These are phyloP conservation scores for Calonectris borealis DNA, from an alignment of 2,113 vertebrate species.

Conservation along the genomic window DNA sequence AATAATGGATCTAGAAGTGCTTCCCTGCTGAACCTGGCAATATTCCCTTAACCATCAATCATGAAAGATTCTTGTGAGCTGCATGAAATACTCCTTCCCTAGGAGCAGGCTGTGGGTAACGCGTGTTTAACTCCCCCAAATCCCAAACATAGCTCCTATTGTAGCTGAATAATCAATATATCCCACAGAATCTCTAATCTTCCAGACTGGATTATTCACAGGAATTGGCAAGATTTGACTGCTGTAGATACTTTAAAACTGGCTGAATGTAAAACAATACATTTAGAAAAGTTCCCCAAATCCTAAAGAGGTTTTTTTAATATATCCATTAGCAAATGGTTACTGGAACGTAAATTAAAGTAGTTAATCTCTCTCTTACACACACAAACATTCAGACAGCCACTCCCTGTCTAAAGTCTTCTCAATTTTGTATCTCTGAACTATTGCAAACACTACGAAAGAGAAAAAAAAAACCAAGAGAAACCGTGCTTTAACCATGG, in stretches of 20 bases:
- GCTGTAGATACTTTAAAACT: not conserved
- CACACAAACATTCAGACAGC: not conserved
- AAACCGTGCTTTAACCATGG: not conserved
- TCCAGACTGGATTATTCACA: not conserved
- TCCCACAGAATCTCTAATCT: not conserved
- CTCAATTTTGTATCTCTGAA: not conserved
- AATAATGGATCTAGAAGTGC: conserved; percentile 30
- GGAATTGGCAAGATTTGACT: not conserved
- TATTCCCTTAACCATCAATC: conserved; percentile 49
- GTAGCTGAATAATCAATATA: not conserved
- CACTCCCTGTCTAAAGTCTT: not conserved
- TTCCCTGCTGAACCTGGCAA: conserved; percentile 54
- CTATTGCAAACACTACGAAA: not conserved
- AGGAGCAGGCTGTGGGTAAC: not conserved
- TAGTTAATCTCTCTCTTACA: not conserved
- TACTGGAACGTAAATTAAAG: not conserved
- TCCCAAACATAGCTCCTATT: not conserved
- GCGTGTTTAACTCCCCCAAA: not conserved
- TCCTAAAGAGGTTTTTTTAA: not conserved
- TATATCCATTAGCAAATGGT: not conserved
- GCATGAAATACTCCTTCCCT: not conserved
- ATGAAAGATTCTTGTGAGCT: not conserved
- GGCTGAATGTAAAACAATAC: not conserved
- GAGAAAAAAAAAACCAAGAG: not conserved
- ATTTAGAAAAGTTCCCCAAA: not conserved